Evolutionary conservation across 2,797 vertebrate species (phyloP).

Genomic region (Pteropus rufus): DNA sequence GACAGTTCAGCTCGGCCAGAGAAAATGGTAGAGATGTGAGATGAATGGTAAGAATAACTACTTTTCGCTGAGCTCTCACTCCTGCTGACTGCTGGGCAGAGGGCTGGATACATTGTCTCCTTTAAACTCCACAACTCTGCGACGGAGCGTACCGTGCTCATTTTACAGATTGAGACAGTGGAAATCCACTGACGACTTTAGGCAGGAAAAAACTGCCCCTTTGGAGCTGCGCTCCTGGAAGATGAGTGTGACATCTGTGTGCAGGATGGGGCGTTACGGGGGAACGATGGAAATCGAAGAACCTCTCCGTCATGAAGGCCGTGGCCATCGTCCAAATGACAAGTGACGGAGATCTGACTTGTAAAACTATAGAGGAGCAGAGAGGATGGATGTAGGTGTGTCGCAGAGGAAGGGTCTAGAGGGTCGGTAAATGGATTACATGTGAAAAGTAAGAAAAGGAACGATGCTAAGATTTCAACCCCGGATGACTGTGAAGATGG

Average conservation of each 20-base stretch:
- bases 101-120: accelerated
- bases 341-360: neutral
- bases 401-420: neutral
- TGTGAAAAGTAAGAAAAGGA: neutral
- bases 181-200: neutral
- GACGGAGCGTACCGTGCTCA: neutral
- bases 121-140: neutral
- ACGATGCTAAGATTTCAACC: neutral
- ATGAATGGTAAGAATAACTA: neutral
- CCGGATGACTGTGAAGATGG: neutral
- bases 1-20: neutral
- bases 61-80: neutral
- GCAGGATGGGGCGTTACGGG: neutral
- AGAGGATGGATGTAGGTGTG: neutral
- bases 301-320: neutral
- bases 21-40: neutral
- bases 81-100: neutral
- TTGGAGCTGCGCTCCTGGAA: too few species aligned
- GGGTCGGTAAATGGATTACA: neutral
- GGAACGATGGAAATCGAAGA: neutral
- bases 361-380: neutral
- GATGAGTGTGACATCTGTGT: neutral
- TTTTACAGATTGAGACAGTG: neutral
- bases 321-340: neutral
- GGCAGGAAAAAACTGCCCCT: neutral